Base-by-base conservation (phyloP, 2,888 invertebrate genomes). In the Scaptodrosophila latifasciaeformis region DNA sequence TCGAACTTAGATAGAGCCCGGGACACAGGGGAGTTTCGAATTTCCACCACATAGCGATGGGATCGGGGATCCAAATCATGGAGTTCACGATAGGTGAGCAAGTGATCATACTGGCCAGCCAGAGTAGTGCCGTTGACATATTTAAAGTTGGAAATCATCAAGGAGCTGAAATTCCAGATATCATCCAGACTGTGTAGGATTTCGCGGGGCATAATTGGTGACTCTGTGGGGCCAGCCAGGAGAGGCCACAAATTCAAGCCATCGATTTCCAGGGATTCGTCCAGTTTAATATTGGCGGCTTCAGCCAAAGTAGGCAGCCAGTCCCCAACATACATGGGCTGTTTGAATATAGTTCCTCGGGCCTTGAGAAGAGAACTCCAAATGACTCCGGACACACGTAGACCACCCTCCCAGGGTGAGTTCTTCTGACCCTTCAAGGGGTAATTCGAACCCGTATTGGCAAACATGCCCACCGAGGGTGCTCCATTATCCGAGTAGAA, bases 401-500 rank as follows among this genome's bases (percentile, higher is more conserved):
- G 89, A 0, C 91, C 96, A 2, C 97, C 97, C 86, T 97, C 96
- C 90, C 92, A 95, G 0, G 94, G 88, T 0, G 93, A 91, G 66
- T 90, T 88, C 86, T 97, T 97, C 83, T 90, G 88, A 13, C 94
- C 94, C 83, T 92, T 88, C 9, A 94, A 83, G n/a, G 94, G 94
- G 88, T 90, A 93, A 86, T 94, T 94, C 13, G 93, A 93, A 7
- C 91, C 94, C 44, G 90, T 90, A 85, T 95, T 96, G 45, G 88
- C 82, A 77, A 91, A 90, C 44, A 89, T 74, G 0, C 94, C 95
- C 51, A 89, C 87, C 0, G 94, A 91, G 44, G 94, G 93, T 0
- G 92, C 94, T 0, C 96, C 96, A 82, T 97, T 97, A 83, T 97
- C 97, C 9, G 95, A 92, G 67, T 93, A 90, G 82, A 97, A 97